Base-by-base conservation (phyloP, 2,888 invertebrate genomes). In the Lasioglossum vierecki region DNA sequence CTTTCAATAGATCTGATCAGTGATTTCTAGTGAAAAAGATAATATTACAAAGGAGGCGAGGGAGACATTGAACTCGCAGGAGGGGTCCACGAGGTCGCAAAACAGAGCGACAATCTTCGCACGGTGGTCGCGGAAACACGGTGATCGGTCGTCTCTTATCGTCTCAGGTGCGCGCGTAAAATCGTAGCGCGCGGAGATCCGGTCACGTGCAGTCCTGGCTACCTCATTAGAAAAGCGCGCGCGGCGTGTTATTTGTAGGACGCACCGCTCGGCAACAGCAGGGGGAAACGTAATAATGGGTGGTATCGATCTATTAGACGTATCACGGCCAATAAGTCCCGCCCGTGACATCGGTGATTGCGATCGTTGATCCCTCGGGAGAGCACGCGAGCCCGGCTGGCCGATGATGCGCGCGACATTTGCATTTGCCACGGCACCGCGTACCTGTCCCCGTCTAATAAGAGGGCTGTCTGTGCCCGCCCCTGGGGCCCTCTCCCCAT, bases 291-390 rank as follows among this genome's bases (percentile, higher is more conserved):
- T 91, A 91, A 91, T 91, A 87, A 88, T 81, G 81, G 88, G 80
- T 88, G 88, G 86, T 84, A 90, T 91, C 91, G 90, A 91, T 91
- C 89, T 89, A 91, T 91, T 89, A 90, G 87, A 84, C 82, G 80
- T 84, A 89, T 91, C 91, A 84, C 86, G 87, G 82, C 86, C 90
- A 89, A 90, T 89, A 89, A 89, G 88, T 82, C 85, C 79, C 63
- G 79, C 74, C 91, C 91, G 91, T 90, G 88, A 91, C 91, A 91
- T 91, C 89, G 90, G 85, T 91, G 91, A 91, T 91, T 91, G 88
- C 91, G 87, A 91, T 90, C 89, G 88, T 87, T 86, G 83, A 88
- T 89, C 87, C 77, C 82, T 49, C 66, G 71, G 49, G 57, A 26
- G 76, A 30, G 73, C 79, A 73, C 79, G 80, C 68, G 81, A 79